Evolutionary conservation across 2,797 vertebrate genomes (phyloP).

Genomic region (Carduelis carduelis): DNA sequence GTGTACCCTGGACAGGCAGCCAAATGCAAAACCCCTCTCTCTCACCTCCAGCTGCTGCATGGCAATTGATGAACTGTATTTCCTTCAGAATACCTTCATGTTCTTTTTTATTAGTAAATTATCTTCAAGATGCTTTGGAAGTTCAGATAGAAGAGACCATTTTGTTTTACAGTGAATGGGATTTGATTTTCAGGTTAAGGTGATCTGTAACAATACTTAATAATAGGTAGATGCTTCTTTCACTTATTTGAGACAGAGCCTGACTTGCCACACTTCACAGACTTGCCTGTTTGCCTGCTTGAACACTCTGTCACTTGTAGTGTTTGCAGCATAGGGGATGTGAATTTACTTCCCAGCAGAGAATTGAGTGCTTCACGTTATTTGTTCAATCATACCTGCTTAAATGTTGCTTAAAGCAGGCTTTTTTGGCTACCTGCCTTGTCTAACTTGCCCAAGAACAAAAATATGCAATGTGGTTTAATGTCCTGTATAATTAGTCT

Average conservation of each 20-base stretch:
- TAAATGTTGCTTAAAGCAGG: not conserved
- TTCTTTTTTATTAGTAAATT: not conserved
- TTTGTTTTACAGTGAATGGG: not conserved
- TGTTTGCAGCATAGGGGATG: not conserved
- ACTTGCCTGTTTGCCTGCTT: not conserved
- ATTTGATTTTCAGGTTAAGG: not conserved
- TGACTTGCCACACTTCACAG: not conserved
- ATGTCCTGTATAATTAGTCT: fast-evolving
- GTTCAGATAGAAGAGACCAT: not conserved
- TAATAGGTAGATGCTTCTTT: not conserved
- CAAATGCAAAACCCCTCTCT: not conserved
- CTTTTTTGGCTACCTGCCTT: not conserved
- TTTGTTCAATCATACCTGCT: not conserved
- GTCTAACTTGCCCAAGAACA: not conserved
- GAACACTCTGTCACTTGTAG: not conserved
- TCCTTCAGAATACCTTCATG: not conserved
- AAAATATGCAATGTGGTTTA: not conserved
- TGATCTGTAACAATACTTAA: not conserved
- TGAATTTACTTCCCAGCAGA: not conserved
- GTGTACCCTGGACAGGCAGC: not conserved
- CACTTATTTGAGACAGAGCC: not conserved
- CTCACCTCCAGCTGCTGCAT: not conserved
- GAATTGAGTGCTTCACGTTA: not conserved
- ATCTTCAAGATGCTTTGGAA: not conserved
- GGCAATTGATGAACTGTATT: not conserved